Evolutionary conservation across 2,888 invertebrate genomes (phyloP).

Genomic region (Deroplatys truncata): DNA sequence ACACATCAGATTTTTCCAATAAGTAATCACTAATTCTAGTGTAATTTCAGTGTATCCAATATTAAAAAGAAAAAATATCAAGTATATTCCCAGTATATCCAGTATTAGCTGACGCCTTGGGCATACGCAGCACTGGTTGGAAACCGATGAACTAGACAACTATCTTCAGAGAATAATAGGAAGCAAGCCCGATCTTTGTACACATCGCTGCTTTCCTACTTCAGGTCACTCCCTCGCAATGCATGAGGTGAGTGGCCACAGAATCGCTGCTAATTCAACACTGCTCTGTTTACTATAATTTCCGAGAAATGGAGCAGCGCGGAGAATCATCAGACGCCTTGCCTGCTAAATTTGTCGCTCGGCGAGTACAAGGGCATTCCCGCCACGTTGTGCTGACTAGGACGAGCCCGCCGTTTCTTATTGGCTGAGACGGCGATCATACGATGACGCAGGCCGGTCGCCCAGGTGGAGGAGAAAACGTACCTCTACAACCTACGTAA

Average conservation of each 20-base stretch:
- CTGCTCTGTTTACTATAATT: background rate
- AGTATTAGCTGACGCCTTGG: too few species aligned
- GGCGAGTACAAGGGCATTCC: background rate
- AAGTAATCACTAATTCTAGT: too few species aligned
- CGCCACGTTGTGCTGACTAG: background rate
- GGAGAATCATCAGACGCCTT: background rate
- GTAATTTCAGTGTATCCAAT: too few species aligned
- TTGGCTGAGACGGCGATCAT: conserved; percentile 20
- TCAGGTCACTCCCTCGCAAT: too few species aligned
- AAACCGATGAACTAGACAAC: too few species aligned
- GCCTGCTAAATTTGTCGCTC: background rate
- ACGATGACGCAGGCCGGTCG: conserved; percentile 15
- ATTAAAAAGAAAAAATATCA: too few species aligned
- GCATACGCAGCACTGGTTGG: too few species aligned
- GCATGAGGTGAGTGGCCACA: background rate
- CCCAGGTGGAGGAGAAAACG: background rate
- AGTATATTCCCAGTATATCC: too few species aligned
- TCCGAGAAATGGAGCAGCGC: background rate
- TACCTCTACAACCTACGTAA: background rate
- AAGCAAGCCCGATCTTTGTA: too few species aligned
- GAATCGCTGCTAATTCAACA: background rate
- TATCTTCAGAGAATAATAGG: too few species aligned
- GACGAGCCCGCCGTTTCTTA: conserved; percentile 1
- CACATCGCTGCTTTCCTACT: too few species aligned
- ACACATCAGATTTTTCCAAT: too few species aligned